Percentiles rank a stretch among this genome's conserved stretches.
phyloP scores from a whole-genome alignment of 2,113 vertebrate species.

The Lophura nycthemera region DNA sequence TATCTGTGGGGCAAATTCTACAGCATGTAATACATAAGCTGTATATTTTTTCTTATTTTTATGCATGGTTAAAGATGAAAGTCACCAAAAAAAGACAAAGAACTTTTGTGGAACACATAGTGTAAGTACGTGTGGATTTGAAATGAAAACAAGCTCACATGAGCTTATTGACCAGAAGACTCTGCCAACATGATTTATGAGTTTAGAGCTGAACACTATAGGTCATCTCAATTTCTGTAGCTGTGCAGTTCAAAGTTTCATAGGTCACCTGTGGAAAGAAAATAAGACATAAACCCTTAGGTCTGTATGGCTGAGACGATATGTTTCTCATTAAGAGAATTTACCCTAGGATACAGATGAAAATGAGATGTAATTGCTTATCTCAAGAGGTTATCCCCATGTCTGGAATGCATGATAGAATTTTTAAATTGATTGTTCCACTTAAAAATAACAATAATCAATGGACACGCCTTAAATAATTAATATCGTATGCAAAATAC shows the following conservation, averaged over 20 bases:
- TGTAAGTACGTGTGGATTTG: background rate
- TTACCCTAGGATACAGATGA: background rate
- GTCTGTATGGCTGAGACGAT: background rate
- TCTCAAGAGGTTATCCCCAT: background rate
- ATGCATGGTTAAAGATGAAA: background rate
- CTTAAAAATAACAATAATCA: background rate
- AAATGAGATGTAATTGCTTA: background rate
- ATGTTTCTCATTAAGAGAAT: slow-evolving; percentile 41
- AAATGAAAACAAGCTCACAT: background rate
- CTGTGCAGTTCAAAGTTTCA: background rate
- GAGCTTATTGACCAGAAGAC: slow-evolving; percentile 18
- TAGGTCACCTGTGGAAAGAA: background rate
- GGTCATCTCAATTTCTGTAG: slow-evolving; percentile 21
- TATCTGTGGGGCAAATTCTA: background rate
- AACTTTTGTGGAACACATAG: background rate
- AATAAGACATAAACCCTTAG: background rate
- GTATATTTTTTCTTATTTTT: background rate
- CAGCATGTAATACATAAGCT: background rate
- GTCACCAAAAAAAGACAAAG: background rate
- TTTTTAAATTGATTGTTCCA: background rate
- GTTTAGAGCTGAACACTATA: slow-evolving; percentile 14
- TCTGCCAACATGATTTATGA: background rate
- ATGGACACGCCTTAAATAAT: background rate
- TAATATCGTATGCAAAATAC: background rate
- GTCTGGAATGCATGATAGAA: background rate